These are phyloP conservation scores for Molossus alvarezi DNA, from an alignment of 2,797 vertebrate genomes.

Conservation along the genomic window DNA sequence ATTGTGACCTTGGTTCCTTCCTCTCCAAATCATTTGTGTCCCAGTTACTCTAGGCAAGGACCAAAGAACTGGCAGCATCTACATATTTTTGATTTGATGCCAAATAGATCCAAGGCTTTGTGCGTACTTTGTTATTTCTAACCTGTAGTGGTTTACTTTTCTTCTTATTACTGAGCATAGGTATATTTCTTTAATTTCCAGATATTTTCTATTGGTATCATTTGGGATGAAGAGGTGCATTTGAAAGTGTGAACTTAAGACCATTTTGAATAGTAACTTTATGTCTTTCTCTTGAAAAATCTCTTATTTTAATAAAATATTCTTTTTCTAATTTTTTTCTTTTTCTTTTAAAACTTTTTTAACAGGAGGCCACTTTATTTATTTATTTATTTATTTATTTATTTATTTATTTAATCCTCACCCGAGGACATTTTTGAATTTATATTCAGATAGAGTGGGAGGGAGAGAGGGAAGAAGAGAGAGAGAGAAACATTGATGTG, in stretches of 20 bases:
- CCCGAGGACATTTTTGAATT: too few species aligned
- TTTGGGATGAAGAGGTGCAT: neutral
- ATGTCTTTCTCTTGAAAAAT: neutral
- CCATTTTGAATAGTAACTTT: neutral
- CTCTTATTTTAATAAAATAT: neutral
- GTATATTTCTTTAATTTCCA: neutral
- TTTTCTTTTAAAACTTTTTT: neutral
- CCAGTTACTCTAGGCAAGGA: neutral
- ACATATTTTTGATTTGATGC: slow-evolving; percentile 44
- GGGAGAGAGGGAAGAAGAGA: too few species aligned
- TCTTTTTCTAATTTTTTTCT: neutral
- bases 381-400: too few species aligned
- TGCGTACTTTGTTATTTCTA: slow-evolving; percentile 33
- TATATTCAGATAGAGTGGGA: too few species aligned
- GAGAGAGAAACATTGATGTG: too few species aligned
- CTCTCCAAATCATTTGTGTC: neutral
- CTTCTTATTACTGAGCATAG: neutral
- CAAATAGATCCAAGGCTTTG: neutral
- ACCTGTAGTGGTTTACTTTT: neutral
- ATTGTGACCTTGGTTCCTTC: slow-evolving; percentile 20
- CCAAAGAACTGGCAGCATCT: neutral
- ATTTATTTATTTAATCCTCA: too few species aligned
- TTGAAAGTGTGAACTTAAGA: neutral
- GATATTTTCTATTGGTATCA: neutral
- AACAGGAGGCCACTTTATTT: too few species aligned